These are phyloP conservation scores for Keiferia lycopersicella DNA, from an alignment of 2,888 invertebrate genomes.

Conservation along the genomic window DNA sequence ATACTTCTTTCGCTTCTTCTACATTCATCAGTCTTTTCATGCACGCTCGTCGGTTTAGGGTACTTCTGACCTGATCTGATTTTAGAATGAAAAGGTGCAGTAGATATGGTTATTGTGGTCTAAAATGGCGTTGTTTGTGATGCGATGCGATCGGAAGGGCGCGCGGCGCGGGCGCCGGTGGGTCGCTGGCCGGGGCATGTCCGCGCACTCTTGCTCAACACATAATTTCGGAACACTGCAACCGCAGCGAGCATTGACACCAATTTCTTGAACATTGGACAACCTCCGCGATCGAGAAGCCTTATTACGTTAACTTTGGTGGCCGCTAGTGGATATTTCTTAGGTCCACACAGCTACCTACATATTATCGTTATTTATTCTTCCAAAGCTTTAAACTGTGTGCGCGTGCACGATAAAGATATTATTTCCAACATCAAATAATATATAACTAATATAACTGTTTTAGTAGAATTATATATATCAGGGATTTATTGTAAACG, in stretches of 20 bases:
- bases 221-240: constrained; percentile 77
- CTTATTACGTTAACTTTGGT: constrained; percentile 41
- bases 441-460: too few species aligned
- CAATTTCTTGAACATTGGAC: constrained; percentile 70
- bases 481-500: too few species aligned
- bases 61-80: too few species aligned
- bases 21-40: too few species aligned
- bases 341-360: too few species aligned
- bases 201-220: constrained; percentile 65
- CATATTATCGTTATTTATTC: too few species aligned
- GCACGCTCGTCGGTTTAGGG: too few species aligned
- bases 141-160: constrained; percentile 66
- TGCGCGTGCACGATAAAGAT: too few species aligned
- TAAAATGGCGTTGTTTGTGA: constrained; percentile 43
- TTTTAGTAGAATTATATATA: too few species aligned
- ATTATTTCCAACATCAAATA: too few species aligned
- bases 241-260: constrained; percentile 80
- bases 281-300: constrained; percentile 52
- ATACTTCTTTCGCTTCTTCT: too few species aligned
- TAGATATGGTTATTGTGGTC: constrained; percentile 19
- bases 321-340: constrained; percentile 32
- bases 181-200: constrained; percentile 49
- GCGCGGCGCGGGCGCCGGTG: constrained; percentile 46
- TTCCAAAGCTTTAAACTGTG: too few species aligned
- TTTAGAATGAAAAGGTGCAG: constrained; percentile 9